Percentiles rank a stretch among this genome's conserved stretches.
These are phyloP conservation scores for Phengaris alcon DNA, from an alignment of 2,888 invertebrate species.

Conservation along the genomic window DNA sequence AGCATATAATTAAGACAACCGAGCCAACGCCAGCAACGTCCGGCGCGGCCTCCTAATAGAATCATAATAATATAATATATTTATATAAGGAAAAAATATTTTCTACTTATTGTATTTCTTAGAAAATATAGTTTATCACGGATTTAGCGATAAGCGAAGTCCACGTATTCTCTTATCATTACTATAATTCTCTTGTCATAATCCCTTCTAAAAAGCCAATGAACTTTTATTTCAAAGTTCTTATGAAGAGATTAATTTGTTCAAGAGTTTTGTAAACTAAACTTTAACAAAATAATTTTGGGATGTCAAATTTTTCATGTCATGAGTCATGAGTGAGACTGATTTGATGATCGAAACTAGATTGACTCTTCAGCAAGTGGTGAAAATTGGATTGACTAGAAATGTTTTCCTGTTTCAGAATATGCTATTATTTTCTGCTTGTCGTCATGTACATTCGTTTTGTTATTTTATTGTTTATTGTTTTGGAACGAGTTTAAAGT, in stretches of 20 bases:
- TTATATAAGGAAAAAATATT: not conserved
- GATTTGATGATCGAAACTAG: too few relatives aligned
- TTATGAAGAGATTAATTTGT: too few relatives aligned
- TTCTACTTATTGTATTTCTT: not conserved
- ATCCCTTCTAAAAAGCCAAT: not conserved
- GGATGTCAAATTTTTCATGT: too few relatives aligned
- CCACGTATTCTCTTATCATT: conserved; percentile 1
- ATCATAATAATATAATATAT: not conserved
- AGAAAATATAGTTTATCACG: not conserved
- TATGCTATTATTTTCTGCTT: not conserved
- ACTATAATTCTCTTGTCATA: not conserved
- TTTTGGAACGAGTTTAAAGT: not conserved
- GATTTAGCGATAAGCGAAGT: not conserved
- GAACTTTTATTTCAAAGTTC: not conserved
- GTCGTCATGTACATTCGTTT: not conserved
- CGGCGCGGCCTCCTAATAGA: too few relatives aligned
- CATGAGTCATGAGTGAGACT: too few relatives aligned
- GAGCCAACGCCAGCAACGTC: too few relatives aligned
- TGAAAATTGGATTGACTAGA: not conserved
- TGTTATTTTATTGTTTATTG: not conserved
- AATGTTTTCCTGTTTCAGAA: not conserved
- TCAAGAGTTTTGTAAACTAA: too few relatives aligned
- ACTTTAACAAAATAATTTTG: too few relatives aligned
- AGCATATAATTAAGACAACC: too few relatives aligned
- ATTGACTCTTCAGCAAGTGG: too few relatives aligned